Base-by-base conservation (phyloP, 2,797 vertebrate species). In the Platyrinchus mystaceus region DNA sequence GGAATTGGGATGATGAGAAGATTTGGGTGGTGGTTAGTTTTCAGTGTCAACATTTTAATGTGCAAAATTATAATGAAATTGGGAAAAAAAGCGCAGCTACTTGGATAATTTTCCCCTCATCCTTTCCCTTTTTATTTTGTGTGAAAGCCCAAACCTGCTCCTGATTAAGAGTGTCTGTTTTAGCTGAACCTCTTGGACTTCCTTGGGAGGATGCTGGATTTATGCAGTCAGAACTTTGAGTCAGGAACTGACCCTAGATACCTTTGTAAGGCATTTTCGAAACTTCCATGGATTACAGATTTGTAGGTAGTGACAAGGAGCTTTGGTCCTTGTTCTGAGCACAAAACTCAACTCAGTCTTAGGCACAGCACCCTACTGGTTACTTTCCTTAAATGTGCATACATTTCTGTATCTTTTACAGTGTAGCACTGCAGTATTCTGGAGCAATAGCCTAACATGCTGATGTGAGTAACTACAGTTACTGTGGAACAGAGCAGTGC, bases 81-180 rank as follows among this genome's bases (percentile, higher is more conserved):
- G 16, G 20, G 36, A 32, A 71, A 27, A 27, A 47, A 70, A 52
- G 43, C 8, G 5, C 50, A 28, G 1, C 37, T 62, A 21, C 59
- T 88, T 76, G 17, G 64, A 39, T 67, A 3, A 36, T 91, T 71
- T 26, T 3, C 26, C 41, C 7, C 18, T 69, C 34, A 9, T 60
- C 34, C 76, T 87, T 85, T 60, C 87, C 73, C 60, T 68, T 96
- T 83, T 73, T 70, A 95, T 95, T 93, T 97, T 43, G 21, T 79
- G 89, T 96, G 73, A 82, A 94, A 91, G 47, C 60, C n/a, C 30
- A 90, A 90, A 81, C 26, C 52, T 92, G 41, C 59, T 86, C 24
- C 52, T 87, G 68, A 84, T 87, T 75, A 70, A 73, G 78, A 79
- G 18, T 89, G 14, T 22, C 60, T 68, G 1, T 89, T 71, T 93